Evolutionary conservation across 2,113 vertebrate genomes (phyloP).

Genomic region (Anhinga anhinga): DNA sequence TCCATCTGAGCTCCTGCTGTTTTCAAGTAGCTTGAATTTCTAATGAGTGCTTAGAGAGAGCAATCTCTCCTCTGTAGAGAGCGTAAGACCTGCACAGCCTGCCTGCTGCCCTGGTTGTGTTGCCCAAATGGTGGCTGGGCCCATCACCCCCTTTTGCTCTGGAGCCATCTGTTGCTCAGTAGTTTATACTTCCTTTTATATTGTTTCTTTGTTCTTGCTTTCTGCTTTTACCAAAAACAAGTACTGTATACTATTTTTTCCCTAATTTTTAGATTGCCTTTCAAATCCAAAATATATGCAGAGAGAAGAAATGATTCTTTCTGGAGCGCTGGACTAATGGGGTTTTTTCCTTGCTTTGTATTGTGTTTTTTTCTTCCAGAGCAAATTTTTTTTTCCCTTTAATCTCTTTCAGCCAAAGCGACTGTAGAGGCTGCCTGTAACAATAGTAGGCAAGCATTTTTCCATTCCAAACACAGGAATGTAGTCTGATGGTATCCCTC

Average conservation of each 20-base stretch:
- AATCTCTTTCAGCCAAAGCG: neutral
- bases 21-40: neutral
- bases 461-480: neutral
- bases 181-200: neutral
- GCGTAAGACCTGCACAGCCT: neutral
- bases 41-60: neutral
- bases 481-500: neutral
- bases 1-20: neutral
- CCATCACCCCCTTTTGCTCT: neutral
- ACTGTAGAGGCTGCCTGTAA: neutral
- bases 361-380: neutral
- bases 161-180: neutral
- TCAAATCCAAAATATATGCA: neutral
- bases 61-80: neutral
- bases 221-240: neutral
- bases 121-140: neutral
- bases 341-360: neutral
- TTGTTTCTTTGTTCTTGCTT: neutral
- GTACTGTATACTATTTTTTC: neutral
- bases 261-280: neutral
- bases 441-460: neutral
- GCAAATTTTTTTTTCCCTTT: neutral
- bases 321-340: fast-evolving
- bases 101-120: fast-evolving
- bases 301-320: neutral